Conservation (phyloP, 2,888 invertebrate species). For the Thecocarcelia acutangulata region DNA sequence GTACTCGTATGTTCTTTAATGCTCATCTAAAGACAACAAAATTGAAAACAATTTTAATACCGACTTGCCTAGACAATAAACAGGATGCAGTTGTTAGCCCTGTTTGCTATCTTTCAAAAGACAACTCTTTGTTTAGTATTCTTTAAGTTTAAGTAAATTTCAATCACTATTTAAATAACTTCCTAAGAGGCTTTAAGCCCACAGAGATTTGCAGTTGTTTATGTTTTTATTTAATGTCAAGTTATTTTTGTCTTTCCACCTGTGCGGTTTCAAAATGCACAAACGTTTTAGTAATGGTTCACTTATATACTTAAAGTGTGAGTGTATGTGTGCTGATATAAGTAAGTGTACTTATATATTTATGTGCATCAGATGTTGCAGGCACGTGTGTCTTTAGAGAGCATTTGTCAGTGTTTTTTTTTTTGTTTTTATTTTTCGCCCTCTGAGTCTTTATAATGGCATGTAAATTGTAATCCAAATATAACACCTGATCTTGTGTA, state of each 20-base stretch:
- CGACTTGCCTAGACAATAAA: not conserved
- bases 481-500: constrained; percentile 38
- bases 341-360: not conserved
- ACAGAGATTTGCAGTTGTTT: constrained; percentile 3
- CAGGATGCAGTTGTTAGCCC: not conserved
- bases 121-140: not conserved
- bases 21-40: constrained; percentile 10
- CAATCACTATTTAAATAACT: constrained; percentile 6
- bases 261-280: constrained; percentile 12
- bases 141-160: not conserved
- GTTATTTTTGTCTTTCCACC: constrained; percentile 3
- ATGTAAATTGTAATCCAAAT: constrained; percentile 47
- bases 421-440: not conserved
- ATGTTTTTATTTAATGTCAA: constrained; percentile 22
- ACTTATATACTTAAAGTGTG: not conserved
- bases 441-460: constrained; percentile 28
- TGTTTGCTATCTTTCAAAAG: not conserved
- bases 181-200: not conserved
- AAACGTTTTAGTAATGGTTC: not conserved
- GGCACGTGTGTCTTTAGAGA: not conserved
- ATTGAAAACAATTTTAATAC: constrained; percentile 18
- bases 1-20: no score
- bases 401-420: not conserved
- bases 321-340: not conserved
- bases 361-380: not conserved